Evolutionary conservation across 2,797 vertebrate genomes (phyloP), one percentile per base, ranked within the genome.

Genomic region (Enteromius paludinosus): DNA sequence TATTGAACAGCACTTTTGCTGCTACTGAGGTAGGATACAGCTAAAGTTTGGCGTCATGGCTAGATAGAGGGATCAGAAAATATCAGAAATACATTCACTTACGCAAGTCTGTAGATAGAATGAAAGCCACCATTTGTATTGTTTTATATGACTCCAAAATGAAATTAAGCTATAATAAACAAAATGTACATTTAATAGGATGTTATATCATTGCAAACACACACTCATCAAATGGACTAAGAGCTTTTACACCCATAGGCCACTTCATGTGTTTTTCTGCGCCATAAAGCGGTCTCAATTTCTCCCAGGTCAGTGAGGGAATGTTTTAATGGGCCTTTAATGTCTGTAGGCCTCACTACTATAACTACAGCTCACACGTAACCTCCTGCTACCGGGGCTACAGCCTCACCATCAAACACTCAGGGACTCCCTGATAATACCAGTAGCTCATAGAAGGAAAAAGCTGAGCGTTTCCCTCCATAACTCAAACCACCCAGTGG

Each of bases 261-360:
- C 85, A 87, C 89, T 91, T 91, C 88, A 88, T 89, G 70, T 87
- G 74, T 89, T 87, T 88, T 89, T 66, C 84, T 86, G 30, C 83
- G 83, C 84, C 82, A 76, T 90, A 89, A 90, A 90, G 74, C 87
- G 75, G 75, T 73, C 78, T 85, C 68, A 54, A 71, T 78, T 69
- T 85, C 78, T 82, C 61, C 28, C 56, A 9, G 74, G 35, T 85
- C 49, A 82, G 69, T 68, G 15, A 81, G 69, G 65, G 82, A 78
- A 64, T 61, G 65, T 79, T 83, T 76, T 86, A 84, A 82, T 59
- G 61, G 49, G 49, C 20, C 15, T 80, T 86, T 79, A 72, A 83
- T 81, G 69, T 75, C 72, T 86, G 76, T 83, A 84, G 56, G 45
- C 43, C 81, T 81, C 28, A 69, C 49, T 56, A 59, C 20, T 15